These are phyloP conservation scores for Marisa cornuarietis DNA, from an alignment of 1,140 invertebrate species.

Conservation along the genomic window DNA sequence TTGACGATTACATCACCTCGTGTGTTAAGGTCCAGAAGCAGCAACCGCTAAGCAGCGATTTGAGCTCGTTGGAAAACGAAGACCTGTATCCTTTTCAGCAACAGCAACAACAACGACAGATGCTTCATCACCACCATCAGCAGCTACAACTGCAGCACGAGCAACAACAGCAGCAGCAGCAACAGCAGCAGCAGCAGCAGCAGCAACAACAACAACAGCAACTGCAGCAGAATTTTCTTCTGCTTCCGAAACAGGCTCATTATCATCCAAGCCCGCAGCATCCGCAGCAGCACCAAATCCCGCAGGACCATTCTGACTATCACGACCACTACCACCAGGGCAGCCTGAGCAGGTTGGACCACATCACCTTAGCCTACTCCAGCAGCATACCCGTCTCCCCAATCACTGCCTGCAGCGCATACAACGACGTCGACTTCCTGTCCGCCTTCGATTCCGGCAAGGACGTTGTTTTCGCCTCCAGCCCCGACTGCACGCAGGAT, in stretches of 20 bases:
- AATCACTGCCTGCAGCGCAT: no score
- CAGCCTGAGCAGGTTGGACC: no score
- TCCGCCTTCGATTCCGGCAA: no score
- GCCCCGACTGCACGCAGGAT: no score
- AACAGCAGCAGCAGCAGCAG: conserved; percentile 1
- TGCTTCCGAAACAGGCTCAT: not conserved
- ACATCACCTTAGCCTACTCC: no score
- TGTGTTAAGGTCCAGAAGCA: conserved; percentile 5
- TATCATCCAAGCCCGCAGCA: not conserved
- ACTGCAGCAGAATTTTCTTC: not conserved
- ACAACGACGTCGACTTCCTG: no score
- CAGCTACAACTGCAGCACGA: not conserved
- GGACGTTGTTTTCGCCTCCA: no score
- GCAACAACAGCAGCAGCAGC: not conserved
- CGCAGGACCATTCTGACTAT: no score
- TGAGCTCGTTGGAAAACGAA: not conserved
- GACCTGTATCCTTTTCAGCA: not conserved
- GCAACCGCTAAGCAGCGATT: not conserved
- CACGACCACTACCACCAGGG: no score
- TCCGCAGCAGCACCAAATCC: not conserved
- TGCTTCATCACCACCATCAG: not conserved
- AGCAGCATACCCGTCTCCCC: no score
- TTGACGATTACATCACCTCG: not conserved
- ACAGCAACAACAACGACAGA: not conserved
- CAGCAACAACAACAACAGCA: conserved; percentile 13